Conservation (phyloP, 1,140 invertebrate genomes). For the Phthorimaea operculella region DNA sequence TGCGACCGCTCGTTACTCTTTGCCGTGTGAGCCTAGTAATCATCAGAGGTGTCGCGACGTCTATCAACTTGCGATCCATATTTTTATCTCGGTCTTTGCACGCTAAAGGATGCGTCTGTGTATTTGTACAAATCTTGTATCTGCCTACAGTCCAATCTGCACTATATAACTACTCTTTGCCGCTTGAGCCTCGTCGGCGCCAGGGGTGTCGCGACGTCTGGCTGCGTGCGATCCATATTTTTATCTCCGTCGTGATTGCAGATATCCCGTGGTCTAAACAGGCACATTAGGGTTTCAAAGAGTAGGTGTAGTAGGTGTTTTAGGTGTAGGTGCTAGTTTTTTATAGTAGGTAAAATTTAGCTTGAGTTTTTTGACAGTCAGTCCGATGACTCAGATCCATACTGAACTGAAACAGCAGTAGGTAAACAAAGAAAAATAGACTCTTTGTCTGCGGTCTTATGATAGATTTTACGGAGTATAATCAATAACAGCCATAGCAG, state of each 20-base stretch:
- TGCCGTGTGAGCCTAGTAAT: not conserved
- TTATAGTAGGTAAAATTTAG: no score
- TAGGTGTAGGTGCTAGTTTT: no score
- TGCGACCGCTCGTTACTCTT: not conserved
- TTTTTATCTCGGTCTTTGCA: not conserved
- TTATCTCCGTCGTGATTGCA: not conserved
- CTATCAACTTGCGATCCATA: not conserved
- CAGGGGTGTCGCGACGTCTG: slow-evolving; percentile 2
- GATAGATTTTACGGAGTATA: no score
- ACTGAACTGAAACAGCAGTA: no score
- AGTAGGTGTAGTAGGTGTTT: no score
- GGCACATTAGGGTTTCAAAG: no score
- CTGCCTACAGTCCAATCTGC: not conserved
- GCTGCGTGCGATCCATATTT: not conserved
- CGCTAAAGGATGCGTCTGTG: no score
- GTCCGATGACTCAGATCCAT: no score
- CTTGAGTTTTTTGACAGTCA: no score
- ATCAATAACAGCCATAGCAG: no score
- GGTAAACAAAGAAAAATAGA: no score
- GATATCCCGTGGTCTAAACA: not conserved
- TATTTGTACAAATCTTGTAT: not conserved
- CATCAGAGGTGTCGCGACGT: not conserved
- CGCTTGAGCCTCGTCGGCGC: not conserved
- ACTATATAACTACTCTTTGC: not conserved
- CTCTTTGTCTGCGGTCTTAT: no score